Evolutionary conservation across 2,888 invertebrate species (phyloP).

Genomic region (Drosophila nigricruria): DNA sequence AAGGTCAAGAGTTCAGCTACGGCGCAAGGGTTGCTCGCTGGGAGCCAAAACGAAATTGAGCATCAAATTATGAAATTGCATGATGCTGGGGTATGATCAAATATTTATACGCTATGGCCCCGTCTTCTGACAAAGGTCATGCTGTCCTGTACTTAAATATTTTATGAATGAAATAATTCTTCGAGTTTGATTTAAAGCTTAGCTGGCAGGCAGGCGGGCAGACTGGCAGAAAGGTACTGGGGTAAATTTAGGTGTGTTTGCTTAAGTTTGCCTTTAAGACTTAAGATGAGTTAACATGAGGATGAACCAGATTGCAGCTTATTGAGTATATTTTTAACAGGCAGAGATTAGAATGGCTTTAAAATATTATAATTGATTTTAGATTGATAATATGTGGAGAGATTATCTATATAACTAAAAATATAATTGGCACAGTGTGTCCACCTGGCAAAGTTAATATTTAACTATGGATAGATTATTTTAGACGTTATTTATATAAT

Average conservation of each 20-base stretch:
- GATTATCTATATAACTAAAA: too few relatives aligned
- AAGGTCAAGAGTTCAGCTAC: constrained; percentile 66
- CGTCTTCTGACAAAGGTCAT: constrained; percentile 13
- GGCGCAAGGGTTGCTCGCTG: constrained; percentile 31
- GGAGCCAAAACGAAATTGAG: constrained; percentile 48
- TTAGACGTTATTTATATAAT: too few relatives aligned
- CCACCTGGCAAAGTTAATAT: too few relatives aligned
- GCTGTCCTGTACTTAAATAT: constrained; percentile 35
- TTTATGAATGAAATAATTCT: constrained; percentile 28
- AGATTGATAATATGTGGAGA: too few relatives aligned
- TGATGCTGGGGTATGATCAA: constrained; percentile 46
- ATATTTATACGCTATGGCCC: constrained; percentile 29
- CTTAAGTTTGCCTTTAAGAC: not conserved
- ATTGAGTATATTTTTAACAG: not conserved
- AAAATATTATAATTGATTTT: not conserved
- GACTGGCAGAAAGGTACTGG: too few relatives aligned
- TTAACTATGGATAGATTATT: too few relatives aligned
- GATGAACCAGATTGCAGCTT: constrained; percentile 1
- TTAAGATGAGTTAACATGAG: not conserved
- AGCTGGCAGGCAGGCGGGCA: not conserved
- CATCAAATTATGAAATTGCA: constrained; percentile 68
- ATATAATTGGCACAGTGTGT: too few relatives aligned
- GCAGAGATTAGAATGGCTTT: not conserved
- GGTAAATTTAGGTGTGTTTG: not conserved
- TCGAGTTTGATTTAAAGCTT: constrained; percentile 9